These are phyloP conservation scores for Aurelia aurita DNA, from an alignment of 30 jellyfish, hydroid and myxozoan species.

Conservation along the genomic window DNA sequence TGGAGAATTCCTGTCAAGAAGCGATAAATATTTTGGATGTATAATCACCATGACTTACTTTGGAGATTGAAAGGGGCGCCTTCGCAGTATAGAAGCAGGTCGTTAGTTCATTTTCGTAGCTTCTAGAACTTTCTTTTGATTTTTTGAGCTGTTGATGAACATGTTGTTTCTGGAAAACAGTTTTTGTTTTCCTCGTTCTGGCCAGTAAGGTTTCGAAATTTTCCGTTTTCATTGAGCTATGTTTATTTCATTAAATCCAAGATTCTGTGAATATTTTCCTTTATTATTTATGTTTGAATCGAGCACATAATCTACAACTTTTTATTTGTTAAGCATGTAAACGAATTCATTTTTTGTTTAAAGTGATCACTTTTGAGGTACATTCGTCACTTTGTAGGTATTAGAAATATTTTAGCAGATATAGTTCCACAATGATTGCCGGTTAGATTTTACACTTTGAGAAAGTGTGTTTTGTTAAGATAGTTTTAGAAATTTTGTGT, in stretches of 20 bases:
- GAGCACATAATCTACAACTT: background rate
- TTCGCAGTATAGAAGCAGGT: no score
- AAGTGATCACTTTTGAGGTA: background rate
- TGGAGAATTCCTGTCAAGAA: no score
- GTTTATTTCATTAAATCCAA: background rate
- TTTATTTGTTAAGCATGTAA: background rate
- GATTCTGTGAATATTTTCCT: background rate
- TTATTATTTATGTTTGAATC: background rate
- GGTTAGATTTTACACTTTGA: slow-evolving; percentile 46
- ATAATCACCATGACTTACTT: no score
- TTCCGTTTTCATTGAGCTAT: background rate
- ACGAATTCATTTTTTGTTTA: background rate
- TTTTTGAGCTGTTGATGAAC: no score
- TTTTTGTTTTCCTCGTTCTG: no score
- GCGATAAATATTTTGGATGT: no score
- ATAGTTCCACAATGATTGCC: background rate
- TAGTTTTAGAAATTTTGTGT: slow-evolving; percentile 4
- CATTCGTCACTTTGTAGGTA: background rate
- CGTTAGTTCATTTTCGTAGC: no score
- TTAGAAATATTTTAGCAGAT: background rate
- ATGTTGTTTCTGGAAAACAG: no score
- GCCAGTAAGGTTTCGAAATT: background rate
- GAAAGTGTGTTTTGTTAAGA: slow-evolving; percentile 43
- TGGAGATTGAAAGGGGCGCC: no score
- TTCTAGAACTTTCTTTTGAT: no score